Evolutionary conservation across 2,113 vertebrate genomes (phyloP).

Genomic region (Nerophis lumbriciformis): DNA sequence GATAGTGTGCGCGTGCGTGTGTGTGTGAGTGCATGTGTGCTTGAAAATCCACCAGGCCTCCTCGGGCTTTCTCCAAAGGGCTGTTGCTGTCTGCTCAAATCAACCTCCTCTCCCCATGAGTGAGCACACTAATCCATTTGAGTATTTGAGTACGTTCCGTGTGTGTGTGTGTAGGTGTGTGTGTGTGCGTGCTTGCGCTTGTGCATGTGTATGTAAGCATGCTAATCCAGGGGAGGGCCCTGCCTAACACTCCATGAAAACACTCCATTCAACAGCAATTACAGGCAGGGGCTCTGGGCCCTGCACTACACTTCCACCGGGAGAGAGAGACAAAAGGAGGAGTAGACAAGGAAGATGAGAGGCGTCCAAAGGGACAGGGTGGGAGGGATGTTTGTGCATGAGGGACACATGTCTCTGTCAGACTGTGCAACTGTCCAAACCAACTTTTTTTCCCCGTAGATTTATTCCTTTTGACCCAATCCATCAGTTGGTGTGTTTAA

Average conservation of each 20-base stretch:
- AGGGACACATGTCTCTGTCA: slow-evolving; percentile 14
- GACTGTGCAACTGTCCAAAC: neutral
- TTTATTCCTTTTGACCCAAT: slow-evolving; percentile 3
- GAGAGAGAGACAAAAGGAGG: slow-evolving; percentile 59
- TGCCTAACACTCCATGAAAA: slow-evolving; percentile 87
- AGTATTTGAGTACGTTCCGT: slow-evolving; percentile 66
- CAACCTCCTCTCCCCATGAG: slow-evolving; percentile 90
- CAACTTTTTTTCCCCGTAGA: slow-evolving; percentile 2
- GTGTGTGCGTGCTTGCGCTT: slow-evolving; percentile 35
- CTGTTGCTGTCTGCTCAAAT: slow-evolving; percentile 88
- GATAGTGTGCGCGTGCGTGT: neutral
- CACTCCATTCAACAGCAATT: slow-evolving; percentile 92
- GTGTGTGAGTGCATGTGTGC: slow-evolving; percentile 25
- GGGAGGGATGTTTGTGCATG: slow-evolving; percentile 31
- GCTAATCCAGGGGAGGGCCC: slow-evolving; percentile 80
- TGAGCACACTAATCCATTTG: slow-evolving; percentile 86
- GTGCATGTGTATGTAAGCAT: slow-evolving; percentile 63
- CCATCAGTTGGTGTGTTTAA: slow-evolving; percentile 17
- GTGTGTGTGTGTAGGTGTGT: slow-evolving; percentile 48
- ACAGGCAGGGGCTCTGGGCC: slow-evolving; percentile 71
- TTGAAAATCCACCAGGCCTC: slow-evolving; percentile 67
- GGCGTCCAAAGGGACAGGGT: slow-evolving; percentile 37
- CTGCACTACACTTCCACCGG: slow-evolving; percentile 65
- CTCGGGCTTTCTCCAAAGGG: slow-evolving; percentile 69
- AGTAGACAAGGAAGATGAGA: slow-evolving; percentile 33